A percentile compares a stretch with the other conserved stretches of the same genome.
phyloP scores from a whole-genome alignment of 2,888 invertebrate species.

The Eumerus sabulonum region DNA sequence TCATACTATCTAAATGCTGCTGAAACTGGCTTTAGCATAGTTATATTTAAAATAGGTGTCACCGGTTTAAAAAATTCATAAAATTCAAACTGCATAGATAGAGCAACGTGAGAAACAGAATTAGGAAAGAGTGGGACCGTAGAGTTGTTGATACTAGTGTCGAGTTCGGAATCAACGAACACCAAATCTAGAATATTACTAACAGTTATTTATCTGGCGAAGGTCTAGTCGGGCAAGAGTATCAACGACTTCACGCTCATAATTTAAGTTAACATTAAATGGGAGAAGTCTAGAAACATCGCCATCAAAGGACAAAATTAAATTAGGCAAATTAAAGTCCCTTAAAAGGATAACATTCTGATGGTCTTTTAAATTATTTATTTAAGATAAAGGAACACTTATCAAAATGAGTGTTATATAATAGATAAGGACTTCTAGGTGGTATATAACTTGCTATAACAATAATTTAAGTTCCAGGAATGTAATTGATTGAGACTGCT shows the following conservation, averaged over 20 bases:
- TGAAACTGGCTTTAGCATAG: conserved; percentile 7
- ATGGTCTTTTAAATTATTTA: conserved; percentile 13
- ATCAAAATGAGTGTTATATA: conserved; percentile 17
- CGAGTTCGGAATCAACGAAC: conserved; percentile 4
- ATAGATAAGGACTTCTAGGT: conserved; percentile 11
- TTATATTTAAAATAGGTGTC: neutral
- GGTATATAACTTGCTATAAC: conserved; percentile 6
- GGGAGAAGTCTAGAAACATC: neutral
- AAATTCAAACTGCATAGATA: conserved; percentile 6
- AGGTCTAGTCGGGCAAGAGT: neutral
- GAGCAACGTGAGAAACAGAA: neutral
- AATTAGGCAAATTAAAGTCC: conserved; percentile 1
- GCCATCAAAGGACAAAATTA: neutral
- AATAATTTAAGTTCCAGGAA: neutral
- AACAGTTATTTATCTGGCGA: neutral
- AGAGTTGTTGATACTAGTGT: neutral
- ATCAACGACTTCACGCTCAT: conserved; percentile 19
- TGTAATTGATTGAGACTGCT: too few species aligned
- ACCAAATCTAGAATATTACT: neutral
- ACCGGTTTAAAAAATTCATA: conserved; percentile 1
- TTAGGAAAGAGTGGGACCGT: neutral
- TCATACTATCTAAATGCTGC: neutral
- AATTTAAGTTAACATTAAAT: conserved; percentile 4
- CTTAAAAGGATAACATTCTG: conserved; percentile 11
- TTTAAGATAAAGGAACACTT: conserved; percentile 10